Base-by-base conservation (phyloP, 2,888 invertebrate genomes). In the Molanna angustata region DNA sequence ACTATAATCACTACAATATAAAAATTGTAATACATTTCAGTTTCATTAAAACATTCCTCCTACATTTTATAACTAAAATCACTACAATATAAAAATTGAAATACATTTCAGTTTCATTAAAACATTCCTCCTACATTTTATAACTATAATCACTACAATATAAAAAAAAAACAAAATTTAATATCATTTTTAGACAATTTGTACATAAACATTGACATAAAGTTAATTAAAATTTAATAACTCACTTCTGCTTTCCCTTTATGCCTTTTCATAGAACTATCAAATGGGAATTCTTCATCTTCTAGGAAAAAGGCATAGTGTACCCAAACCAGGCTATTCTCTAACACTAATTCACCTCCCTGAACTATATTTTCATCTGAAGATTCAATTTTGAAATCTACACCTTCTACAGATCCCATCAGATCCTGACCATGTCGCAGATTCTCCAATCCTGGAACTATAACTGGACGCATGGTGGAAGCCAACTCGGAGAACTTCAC, bases 291-390 rank as follows among this genome's bases (percentile, higher is more conserved):
- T 37, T 35, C 21, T 13, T 43, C 18, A 21, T 35, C 49, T 17
- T 49, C 49, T 17, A 49, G 19, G n/a, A 49, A 49, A 19, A 49
- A 18, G 3, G 43, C 49, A 7, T 49, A 49, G 35, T 49, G 49
- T 9, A 43, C 35, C 42, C 42, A 49, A 9, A 43, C 49, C 13
- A 49, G 17, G 11, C 35, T 22, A 20, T 49, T 49, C 11, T 32
- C 31, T 14, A 42, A 14, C 4, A 41, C 41, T 11, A 9, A 6
- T 3, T 19, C 19, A 14, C 27, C 22, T 11, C n/a, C 32, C 7
- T 3, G 21, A 1, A 13, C 13, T 4, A 1, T 16, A 3, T 46
- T 22, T 14, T 22, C 22, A 14, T 16, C 9, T 6, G 14, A 9
- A 7, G 22, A 17, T 1, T 18, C n/a, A 9, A 40, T 27, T 4